These are phyloP conservation scores for Manis crassicaudata DNA, from an alignment of 2,797 vertebrate genomes.

Conservation along the genomic window DNA sequence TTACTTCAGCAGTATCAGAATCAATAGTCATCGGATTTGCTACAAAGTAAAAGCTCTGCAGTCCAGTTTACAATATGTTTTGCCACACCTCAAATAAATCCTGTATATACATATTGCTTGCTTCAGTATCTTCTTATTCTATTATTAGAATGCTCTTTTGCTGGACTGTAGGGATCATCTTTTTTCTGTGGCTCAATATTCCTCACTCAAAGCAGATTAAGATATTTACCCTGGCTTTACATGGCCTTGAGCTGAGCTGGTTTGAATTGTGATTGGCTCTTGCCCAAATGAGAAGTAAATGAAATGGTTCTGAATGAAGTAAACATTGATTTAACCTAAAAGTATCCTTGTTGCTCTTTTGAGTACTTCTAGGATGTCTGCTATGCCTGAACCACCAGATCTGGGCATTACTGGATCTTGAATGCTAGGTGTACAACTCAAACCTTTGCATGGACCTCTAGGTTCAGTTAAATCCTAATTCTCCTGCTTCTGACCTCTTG, in stretches of 20 bases:
- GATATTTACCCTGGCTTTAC: background rate
- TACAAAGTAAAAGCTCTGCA: constrained; percentile 54
- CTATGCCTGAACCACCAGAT: background rate
- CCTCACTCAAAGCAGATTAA: background rate
- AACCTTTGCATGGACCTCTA: background rate
- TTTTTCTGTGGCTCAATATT: background rate
- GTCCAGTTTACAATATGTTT: constrained; percentile 61
- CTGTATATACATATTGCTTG: constrained; percentile 2
- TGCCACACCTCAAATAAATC: constrained; percentile 9
- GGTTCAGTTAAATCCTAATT: background rate
- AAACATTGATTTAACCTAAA: background rate
- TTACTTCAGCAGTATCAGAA: constrained; percentile 70
- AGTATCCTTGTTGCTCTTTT: background rate
- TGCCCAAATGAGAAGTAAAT: constrained; percentile 34
- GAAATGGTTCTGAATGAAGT: constrained; percentile 40
- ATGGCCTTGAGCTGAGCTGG: background rate
- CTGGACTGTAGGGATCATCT: background rate
- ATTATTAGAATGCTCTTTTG: constrained; percentile 33
- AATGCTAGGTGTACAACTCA: background rate
- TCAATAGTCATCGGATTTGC: constrained; percentile 58
- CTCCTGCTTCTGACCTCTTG: background rate
- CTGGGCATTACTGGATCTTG: background rate
- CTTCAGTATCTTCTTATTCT: constrained; percentile 23
- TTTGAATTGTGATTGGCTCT: background rate
- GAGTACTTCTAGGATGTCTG: background rate